phyloP scores from a whole-genome alignment of 2,888 invertebrate genomes.

The Machimus rusticus region DNA sequence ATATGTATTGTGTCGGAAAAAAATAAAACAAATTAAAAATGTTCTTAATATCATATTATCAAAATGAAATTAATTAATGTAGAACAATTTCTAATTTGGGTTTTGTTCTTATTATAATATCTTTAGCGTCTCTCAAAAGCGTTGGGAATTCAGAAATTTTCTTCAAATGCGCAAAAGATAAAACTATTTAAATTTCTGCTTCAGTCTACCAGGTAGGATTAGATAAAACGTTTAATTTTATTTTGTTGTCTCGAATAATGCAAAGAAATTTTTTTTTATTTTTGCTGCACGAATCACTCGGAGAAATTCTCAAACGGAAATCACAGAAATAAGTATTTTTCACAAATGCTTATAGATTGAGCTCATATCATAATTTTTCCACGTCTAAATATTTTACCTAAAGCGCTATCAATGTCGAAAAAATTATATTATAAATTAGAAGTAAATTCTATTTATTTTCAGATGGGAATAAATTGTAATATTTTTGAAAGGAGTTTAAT shows the following conservation, averaged over 20 bases:
- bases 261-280: background rate
- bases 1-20: background rate
- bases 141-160: background rate
- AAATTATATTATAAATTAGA: background rate
- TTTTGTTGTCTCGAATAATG: background rate
- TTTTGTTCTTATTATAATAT: background rate
- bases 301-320: background rate
- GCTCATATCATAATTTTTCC: background rate
- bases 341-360: background rate
- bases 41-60: background rate
- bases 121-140: background rate
- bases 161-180: background rate
- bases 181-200: background rate
- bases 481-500: background rate
- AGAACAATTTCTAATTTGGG: background rate
- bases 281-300: background rate
- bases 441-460: background rate
- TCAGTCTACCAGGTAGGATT: background rate
- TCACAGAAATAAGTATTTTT: background rate
- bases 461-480: background rate
- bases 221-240: background rate
- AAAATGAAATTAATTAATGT: too few species aligned
- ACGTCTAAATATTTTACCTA: background rate
- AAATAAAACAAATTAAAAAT: background rate
- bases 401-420: background rate